These are phyloP conservation scores for Sebastes schlegelii DNA, from an alignment of 2,113 vertebrate genomes.

Conservation along the genomic window DNA sequence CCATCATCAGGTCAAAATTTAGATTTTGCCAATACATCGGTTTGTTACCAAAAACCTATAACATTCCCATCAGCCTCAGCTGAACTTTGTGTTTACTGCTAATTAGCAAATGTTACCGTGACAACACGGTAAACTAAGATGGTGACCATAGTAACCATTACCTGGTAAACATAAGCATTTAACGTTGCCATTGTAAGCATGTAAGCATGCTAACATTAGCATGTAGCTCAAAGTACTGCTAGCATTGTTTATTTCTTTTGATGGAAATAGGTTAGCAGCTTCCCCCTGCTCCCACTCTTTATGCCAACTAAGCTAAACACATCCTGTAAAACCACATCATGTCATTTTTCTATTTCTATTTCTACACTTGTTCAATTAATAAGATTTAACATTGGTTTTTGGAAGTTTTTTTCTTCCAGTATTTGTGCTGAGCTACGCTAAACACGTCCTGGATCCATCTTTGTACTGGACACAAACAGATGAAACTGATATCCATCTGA, in stretches of 20 bases:
- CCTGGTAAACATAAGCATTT: neutral
- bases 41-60: neutral
- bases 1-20: neutral
- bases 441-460: neutral
- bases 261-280: neutral
- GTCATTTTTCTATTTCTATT: neutral
- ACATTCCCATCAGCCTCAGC: neutral
- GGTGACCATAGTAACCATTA: neutral
- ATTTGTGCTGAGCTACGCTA: conserved; percentile 1
- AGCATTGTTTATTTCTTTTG: neutral
- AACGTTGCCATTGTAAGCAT: neutral
- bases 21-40: neutral
- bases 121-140: neutral
- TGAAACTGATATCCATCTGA: neutral
- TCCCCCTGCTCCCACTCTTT: neutral
- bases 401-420: neutral
- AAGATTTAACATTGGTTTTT: neutral
- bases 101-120: neutral
- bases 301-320: neutral
- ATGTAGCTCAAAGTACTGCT: neutral
- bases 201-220: neutral
- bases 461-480: neutral
- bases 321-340: neutral
- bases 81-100: neutral
- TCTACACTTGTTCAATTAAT: neutral